Percentiles rank a stretch among this genome's conserved stretches.
Conservation (phyloP, 1,140 invertebrate species). For the Drosophila insularis region DNA sequence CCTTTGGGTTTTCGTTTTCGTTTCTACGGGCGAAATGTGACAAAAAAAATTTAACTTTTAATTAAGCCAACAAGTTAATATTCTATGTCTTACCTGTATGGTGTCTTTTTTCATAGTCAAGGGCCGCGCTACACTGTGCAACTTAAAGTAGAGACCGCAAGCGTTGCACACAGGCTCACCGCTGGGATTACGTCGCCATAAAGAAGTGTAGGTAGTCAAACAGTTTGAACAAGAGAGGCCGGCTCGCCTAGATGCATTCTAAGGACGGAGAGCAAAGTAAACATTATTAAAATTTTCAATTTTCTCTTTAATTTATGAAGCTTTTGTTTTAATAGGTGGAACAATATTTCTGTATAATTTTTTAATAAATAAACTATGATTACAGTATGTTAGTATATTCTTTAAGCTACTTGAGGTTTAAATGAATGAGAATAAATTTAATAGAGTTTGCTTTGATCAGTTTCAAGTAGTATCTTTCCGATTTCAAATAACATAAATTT, state of each 20-base stretch:
- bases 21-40: conserved; percentile 84
- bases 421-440: too few species aligned
- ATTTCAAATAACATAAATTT: not conserved
- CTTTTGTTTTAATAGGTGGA: conserved; percentile 67
- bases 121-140: conserved; percentile 94
- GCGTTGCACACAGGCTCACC: conserved; percentile 97
- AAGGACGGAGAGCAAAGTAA: not conserved
- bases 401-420: conserved; percentile 9
- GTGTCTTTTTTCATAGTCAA: conserved; percentile 97
- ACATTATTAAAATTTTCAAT: conserved; percentile 10
- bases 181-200: conserved; percentile 93
- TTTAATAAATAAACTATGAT: conserved; percentile 4
- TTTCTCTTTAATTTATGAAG: not conserved
- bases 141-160: conserved; percentile 95
- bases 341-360: conserved; percentile 54
- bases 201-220: conserved; percentile 91
- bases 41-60: not conserved
- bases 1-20: conserved; percentile 95
- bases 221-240: conserved; percentile 96
- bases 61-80: conserved; percentile 39
- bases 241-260: conserved; percentile 85
- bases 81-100: conserved; percentile 87
- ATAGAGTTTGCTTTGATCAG: too few species aligned
- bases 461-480: too few species aligned
- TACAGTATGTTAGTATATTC: conserved; percentile 18